Evolutionary conservation across 2,888 invertebrate species (phyloP).

Genomic region (Archips xylosteana): DNA sequence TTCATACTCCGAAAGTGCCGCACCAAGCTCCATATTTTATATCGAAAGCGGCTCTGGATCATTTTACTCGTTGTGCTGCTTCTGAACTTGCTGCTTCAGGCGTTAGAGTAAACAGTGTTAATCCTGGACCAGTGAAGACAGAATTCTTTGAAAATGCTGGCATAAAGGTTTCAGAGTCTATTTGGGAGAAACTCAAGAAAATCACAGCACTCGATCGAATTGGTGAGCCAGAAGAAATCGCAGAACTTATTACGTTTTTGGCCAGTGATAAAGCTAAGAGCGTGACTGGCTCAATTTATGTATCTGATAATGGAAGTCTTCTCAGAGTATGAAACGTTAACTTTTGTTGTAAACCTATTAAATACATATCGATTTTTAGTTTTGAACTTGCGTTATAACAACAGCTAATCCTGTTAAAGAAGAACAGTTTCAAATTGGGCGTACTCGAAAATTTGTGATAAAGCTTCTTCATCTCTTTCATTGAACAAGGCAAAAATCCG

Average conservation of each 20-base stretch:
- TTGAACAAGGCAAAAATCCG: too few relatives aligned
- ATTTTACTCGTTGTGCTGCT: conserved; percentile 89
- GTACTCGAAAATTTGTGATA: too few relatives aligned
- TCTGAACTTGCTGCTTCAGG: conserved; percentile 84
- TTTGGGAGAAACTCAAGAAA: conserved; percentile 46
- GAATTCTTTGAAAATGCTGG: conserved; percentile 52
- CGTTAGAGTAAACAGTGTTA: conserved; percentile 88
- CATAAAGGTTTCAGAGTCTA: conserved; percentile 84
- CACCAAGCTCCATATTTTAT: conserved; percentile 81
- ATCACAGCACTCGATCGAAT: conserved; percentile 49
- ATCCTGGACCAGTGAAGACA: conserved; percentile 83
- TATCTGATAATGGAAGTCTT: conserved; percentile 11
- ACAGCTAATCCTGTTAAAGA: too few relatives aligned
- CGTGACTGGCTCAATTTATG: conserved; percentile 8
- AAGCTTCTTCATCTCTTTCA: too few relatives aligned
- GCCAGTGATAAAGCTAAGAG: conserved; percentile 14
- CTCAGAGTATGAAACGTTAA: conserved; percentile 53
- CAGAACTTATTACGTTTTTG: conserved; percentile 21
- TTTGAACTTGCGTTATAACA: too few relatives aligned
- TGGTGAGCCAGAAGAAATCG: conserved; percentile 50
- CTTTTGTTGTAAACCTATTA: too few relatives aligned
- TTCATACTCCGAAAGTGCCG: neutral
- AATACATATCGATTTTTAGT: too few relatives aligned
- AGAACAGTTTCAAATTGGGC: too few relatives aligned
- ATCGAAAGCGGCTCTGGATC: conserved; percentile 91